Evolutionary conservation across 2,888 invertebrate genomes (phyloP).

Genomic region (Noctuana brunneofusca): DNA sequence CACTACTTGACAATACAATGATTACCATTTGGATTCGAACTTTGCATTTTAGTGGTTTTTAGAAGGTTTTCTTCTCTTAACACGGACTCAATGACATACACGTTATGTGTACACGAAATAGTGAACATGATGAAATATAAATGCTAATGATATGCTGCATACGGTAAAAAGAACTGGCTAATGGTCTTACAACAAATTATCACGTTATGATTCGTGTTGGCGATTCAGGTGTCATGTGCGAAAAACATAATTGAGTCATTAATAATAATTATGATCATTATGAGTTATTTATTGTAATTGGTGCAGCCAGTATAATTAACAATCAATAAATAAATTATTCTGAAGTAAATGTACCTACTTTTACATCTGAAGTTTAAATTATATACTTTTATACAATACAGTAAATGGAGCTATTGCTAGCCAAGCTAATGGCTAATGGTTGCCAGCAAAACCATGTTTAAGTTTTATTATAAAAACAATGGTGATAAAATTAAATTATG

Average conservation of each 20-base stretch:
- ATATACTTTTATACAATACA: too few relatives aligned
- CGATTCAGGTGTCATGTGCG: not conserved
- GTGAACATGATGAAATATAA: constrained; percentile 20
- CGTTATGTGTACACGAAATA: constrained; percentile 20
- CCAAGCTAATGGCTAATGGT: too few relatives aligned
- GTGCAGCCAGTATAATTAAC: too few relatives aligned
- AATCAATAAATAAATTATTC: too few relatives aligned
- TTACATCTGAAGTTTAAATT: too few relatives aligned
- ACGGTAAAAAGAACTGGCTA: not conserved
- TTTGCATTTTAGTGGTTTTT: constrained; percentile 25
- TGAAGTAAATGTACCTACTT: too few relatives aligned
- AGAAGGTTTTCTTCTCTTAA: constrained; percentile 6
- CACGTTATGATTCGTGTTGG: constrained; percentile 26
- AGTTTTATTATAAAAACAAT: not conserved
- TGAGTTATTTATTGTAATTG: too few relatives aligned
- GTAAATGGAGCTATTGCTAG: too few relatives aligned
- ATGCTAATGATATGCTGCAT: constrained; percentile 13
- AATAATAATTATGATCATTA: not conserved
- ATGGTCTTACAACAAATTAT: constrained; percentile 3
- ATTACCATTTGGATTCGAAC: constrained; percentile 11
- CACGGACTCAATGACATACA: constrained; percentile 5
- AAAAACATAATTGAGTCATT: constrained; percentile 4
- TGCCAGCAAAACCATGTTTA: not conserved
- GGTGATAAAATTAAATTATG: constrained; percentile 15
- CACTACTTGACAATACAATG: constrained; percentile 12